Evolutionary conservation across 2,797 vertebrate species (phyloP).

Genomic region (Phalanger gymnotis): DNA sequence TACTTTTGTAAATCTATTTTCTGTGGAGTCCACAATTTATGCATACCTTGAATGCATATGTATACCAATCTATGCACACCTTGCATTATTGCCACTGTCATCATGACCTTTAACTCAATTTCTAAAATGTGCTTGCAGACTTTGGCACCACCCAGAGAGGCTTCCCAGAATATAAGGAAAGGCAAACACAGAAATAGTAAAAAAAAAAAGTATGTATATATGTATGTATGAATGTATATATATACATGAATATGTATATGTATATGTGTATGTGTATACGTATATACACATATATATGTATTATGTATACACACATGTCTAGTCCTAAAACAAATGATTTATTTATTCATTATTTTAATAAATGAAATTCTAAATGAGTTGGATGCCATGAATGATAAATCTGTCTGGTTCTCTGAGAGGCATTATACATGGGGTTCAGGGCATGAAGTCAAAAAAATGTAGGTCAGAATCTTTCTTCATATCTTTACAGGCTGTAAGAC

Average conservation of each 20-base stretch:
- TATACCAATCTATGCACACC: not conserved
- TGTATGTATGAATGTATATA: too few species aligned
- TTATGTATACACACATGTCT: too few species aligned
- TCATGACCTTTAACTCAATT: not conserved
- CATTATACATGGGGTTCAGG: not conserved
- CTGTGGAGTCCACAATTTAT: not conserved
- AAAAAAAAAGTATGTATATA: too few species aligned
- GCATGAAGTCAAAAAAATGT: not conserved
- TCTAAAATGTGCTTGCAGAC: not conserved
- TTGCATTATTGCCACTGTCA: not conserved
- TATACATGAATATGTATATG: too few species aligned
- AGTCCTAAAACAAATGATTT: too few species aligned
- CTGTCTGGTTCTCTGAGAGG: not conserved
- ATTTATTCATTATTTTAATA: not conserved
- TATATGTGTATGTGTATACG: too few species aligned
- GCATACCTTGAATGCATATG: too few species aligned
- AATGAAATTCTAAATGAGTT: not conserved
- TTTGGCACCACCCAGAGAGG: not conserved
- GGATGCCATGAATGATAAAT: not conserved
- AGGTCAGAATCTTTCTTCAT: not conserved
- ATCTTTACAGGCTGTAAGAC: not conserved
- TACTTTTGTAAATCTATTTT: not conserved
- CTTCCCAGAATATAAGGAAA: not conserved
- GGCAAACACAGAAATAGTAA: not conserved
- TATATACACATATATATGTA: too few species aligned